A percentile compares a stretch with the other conserved stretches of the same genome.
These are phyloP conservation scores for Drosophila teissieri DNA, from an alignment of 1,140 invertebrate species.

Conservation along the genomic window DNA sequence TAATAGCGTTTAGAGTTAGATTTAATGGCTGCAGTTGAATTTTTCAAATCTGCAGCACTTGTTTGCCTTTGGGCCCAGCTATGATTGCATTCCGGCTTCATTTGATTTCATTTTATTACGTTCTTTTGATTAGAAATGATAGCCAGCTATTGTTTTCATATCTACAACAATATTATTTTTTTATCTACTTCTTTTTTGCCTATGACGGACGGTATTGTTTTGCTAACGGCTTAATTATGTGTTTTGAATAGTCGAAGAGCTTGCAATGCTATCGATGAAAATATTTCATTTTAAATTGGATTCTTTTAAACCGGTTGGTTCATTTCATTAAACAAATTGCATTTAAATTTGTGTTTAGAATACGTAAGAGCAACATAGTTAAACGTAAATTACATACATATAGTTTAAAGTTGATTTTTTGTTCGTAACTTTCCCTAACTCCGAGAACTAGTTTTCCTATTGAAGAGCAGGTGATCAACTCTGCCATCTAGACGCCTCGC, in stretches of 20 bases:
- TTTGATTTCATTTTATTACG: background rate
- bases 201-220: background rate
- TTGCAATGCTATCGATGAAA: no score
- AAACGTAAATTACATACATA: background rate
- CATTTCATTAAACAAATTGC: no score
- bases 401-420: background rate
- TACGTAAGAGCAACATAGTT: background rate
- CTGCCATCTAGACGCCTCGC: conserved; percentile 1
- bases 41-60: background rate
- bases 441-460: conserved; percentile 17
- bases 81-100: conserved; percentile 2
- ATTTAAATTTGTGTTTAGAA: background rate
- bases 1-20: background rate
- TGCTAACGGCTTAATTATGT: background rate
- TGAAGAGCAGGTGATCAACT: background rate
- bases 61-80: background rate
- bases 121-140: background rate
- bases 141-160: background rate
- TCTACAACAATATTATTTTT: no score
- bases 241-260: background rate
- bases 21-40: conserved; percentile 9
- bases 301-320: no score
- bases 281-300: no score
- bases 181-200: no score
- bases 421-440: background rate